Evolutionary conservation across 2,113 vertebrate genomes (phyloP).

Genomic region (Actinemys pallida): DNA sequence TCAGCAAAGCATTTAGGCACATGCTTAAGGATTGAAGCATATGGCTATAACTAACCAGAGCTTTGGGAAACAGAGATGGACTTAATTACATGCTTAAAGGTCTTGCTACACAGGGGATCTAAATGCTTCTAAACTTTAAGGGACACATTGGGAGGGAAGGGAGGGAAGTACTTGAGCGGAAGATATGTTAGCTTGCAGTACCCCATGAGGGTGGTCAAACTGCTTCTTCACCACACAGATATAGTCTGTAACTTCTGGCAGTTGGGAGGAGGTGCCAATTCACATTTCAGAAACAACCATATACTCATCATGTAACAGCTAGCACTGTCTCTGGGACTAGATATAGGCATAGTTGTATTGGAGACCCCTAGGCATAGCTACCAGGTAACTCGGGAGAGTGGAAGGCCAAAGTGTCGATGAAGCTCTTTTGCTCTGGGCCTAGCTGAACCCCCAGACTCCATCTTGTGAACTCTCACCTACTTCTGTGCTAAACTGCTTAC

Average conservation of each 20-base stretch:
- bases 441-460: too few species aligned
- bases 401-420: too few species aligned
- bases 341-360: background rate
- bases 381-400: too few species aligned
- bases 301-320: background rate
- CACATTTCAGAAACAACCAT: background rate
- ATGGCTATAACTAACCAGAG: background rate
- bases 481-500: too few species aligned
- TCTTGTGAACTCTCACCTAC: too few species aligned
- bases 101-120: background rate
- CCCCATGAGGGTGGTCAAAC: background rate
- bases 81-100: background rate
- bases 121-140: background rate
- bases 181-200: background rate
- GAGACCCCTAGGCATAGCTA: too few species aligned
- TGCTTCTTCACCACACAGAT: background rate
- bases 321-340: background rate
- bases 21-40: background rate
- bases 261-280: background rate
- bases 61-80: background rate
- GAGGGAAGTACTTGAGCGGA: background rate
- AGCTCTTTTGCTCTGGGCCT: too few species aligned
- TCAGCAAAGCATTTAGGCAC: background rate
- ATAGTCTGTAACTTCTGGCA: background rate
- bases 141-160: background rate